Evolutionary conservation across 2,797 vertebrate genomes (phyloP).

Genomic region (Saxicola maurus): DNA sequence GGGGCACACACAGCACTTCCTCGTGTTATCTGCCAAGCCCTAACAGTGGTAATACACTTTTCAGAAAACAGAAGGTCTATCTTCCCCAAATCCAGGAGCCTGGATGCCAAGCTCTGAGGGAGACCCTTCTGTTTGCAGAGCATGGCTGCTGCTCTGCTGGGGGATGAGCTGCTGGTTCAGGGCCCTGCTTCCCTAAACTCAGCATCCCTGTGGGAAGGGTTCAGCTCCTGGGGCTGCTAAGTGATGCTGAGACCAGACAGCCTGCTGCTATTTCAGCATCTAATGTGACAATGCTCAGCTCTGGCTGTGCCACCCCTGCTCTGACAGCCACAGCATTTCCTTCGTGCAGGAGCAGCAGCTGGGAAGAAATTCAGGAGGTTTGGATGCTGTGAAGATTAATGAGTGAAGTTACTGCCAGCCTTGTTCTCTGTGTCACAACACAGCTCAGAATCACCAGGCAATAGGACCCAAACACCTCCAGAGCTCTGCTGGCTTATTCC

Average conservation of each 20-base stretch:
- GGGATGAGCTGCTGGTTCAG: background rate
- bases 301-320: background rate
- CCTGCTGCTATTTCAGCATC: background rate
- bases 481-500: background rate
- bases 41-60: fast-evolving
- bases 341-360: background rate
- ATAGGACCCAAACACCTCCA: background rate
- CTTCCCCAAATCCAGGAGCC: background rate
- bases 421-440: background rate
- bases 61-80: background rate
- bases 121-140: background rate
- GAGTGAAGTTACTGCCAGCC: background rate
- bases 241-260: fast-evolving
- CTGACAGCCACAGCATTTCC: fast-evolving
- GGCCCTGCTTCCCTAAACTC: background rate
- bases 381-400: background rate
- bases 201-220: background rate
- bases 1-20: background rate
- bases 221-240: background rate
- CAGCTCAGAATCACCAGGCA: background rate
- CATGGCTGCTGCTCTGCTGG: background rate
- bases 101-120: background rate
- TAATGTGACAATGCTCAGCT: fast-evolving
- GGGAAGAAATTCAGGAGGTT: background rate
- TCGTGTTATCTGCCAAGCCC: fast-evolving